These are phyloP conservation scores for Lagria hirta DNA, from an alignment of 2,888 invertebrate species.

Conservation along the genomic window DNA sequence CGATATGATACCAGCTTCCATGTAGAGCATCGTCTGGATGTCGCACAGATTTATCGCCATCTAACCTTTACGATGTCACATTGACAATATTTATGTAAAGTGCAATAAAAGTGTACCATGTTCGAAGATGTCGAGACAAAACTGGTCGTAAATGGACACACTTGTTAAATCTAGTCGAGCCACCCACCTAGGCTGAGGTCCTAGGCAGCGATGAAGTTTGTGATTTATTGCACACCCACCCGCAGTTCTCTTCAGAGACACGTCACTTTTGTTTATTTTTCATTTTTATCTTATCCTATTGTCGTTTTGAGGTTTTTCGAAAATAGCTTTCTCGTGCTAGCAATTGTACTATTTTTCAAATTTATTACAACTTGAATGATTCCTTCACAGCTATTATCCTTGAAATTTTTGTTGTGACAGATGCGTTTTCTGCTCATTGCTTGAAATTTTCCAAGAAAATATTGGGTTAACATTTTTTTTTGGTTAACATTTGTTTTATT, in stretches of 20 bases:
- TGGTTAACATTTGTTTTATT: too few species aligned
- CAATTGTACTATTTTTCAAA: constrained; percentile 9
- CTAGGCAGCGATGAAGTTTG: constrained; percentile 43
- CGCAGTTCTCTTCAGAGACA: constrained; percentile 45
- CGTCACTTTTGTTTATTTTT: constrained; percentile 45
- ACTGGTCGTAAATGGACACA: constrained; percentile 41
- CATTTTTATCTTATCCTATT: constrained; percentile 40
- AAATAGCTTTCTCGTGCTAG: constrained; percentile 24
- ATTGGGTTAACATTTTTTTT: too few species aligned
- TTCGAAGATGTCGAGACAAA: constrained; percentile 26
- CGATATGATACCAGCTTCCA: constrained; percentile 5
- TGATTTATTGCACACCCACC: constrained; percentile 50
- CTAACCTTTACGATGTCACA: constrained; percentile 12
- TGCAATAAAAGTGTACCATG: constrained; percentile 40
- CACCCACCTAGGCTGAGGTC: constrained; percentile 37
- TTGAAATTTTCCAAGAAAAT: too few species aligned
- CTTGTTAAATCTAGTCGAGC: constrained; percentile 37
- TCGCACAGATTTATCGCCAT: constrained; percentile 13
- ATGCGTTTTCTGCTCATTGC: constrained; percentile 9
- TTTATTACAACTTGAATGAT: constrained; percentile 13
- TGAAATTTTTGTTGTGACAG: constrained; percentile 29
- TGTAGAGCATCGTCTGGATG: constrained; percentile 9
- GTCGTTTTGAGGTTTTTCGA: constrained; percentile 40
- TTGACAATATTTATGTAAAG: constrained; percentile 43
- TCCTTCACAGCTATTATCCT: constrained; percentile 20